These are phyloP conservation scores for Oedothorax gibbosus DNA, from an alignment of 1,140 invertebrate species.

Conservation along the genomic window DNA sequence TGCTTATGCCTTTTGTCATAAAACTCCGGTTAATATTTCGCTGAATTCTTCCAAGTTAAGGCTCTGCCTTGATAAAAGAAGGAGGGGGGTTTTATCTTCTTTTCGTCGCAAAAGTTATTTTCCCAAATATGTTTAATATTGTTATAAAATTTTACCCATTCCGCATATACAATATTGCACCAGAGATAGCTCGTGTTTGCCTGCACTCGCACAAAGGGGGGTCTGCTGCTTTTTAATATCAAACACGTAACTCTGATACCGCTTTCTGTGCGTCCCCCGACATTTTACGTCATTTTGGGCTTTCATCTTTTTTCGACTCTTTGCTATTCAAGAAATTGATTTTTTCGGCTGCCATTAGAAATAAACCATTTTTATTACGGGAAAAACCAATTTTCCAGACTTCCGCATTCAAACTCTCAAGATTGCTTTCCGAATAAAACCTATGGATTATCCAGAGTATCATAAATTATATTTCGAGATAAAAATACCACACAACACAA, in stretches of 20 bases:
- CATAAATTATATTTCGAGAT: neutral
- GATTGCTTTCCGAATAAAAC: slow-evolving; percentile 51
- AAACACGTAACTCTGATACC: slow-evolving; percentile 54
- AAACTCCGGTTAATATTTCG: slow-evolving; percentile 61
- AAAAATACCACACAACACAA: neutral
- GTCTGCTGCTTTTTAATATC: slow-evolving; percentile 57
- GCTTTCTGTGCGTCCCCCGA: slow-evolving; percentile 2
- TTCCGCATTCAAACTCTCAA: slow-evolving; percentile 37
- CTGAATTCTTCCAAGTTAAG: slow-evolving; percentile 60
- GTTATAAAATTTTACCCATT: slow-evolving; percentile 61
- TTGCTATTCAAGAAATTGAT: slow-evolving; percentile 55
- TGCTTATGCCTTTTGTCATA: slow-evolving; percentile 61
- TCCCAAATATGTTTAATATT: slow-evolving; percentile 62
- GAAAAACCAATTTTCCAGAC: slow-evolving; percentile 53
- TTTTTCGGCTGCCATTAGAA: slow-evolving; percentile 57
- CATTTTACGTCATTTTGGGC: slow-evolving; percentile 30
- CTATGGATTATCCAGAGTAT: slow-evolving; percentile 55
- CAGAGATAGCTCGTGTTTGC: slow-evolving; percentile 59
- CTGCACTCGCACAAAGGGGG: slow-evolving; percentile 34
- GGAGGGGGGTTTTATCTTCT: slow-evolving; percentile 59
- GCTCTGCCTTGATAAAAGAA: slow-evolving; percentile 59
- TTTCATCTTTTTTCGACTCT: slow-evolving; percentile 37
- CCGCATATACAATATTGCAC: slow-evolving; percentile 60
- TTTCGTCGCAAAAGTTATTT: slow-evolving; percentile 61
- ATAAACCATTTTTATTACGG: slow-evolving; percentile 58